Evolutionary conservation across 2,797 vertebrate genomes (phyloP).

Genomic region (Hylomyscus alleni): DNA sequence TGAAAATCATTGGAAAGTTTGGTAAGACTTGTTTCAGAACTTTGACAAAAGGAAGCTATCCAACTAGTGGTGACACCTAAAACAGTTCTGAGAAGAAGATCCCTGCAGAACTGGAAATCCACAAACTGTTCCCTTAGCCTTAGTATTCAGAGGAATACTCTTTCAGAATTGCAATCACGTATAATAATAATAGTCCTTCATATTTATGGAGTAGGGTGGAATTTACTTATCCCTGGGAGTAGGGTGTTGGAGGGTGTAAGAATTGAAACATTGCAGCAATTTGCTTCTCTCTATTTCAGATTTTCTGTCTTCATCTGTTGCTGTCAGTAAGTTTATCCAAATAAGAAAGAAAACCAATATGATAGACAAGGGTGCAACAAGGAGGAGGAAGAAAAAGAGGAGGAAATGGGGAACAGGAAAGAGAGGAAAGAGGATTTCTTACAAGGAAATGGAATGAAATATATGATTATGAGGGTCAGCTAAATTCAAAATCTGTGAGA

Average conservation of each 20-base stretch:
- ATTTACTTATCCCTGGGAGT: neutral
- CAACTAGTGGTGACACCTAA: neutral
- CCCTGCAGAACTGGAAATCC: neutral
- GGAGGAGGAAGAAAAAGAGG: neutral
- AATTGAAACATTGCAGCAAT: neutral
- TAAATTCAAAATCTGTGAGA: neutral
- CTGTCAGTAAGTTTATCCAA: neutral
- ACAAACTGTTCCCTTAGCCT: too few species aligned
- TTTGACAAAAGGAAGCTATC: neutral
- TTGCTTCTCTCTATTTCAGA: neutral
- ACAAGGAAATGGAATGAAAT: neutral
- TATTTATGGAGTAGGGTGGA: neutral
- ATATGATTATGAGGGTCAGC: neutral
- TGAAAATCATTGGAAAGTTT: neutral
- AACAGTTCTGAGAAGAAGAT: neutral
- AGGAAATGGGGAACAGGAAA: neutral
- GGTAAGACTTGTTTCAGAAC: neutral
- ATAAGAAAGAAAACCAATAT: neutral
- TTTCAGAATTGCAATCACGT: neutral
- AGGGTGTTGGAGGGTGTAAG: neutral
- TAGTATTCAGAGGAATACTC: neutral
- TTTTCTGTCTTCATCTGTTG: neutral
- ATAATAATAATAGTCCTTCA: constrained; percentile 4
- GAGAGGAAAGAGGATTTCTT: neutral
- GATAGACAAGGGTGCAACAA: neutral